Conservation (phyloP, 2,888 invertebrate genomes). For the Julus scanicus region DNA sequence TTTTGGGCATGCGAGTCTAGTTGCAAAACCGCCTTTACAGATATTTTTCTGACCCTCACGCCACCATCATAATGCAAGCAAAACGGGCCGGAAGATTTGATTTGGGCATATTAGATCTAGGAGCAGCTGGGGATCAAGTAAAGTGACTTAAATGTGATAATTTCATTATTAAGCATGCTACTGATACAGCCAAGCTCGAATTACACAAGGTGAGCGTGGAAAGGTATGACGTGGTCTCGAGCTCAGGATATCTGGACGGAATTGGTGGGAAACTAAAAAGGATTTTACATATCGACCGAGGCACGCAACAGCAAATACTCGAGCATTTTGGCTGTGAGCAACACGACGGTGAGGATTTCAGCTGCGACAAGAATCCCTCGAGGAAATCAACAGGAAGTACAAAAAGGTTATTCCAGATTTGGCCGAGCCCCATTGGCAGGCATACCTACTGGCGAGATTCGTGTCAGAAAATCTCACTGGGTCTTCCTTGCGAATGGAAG, state of each 20-base stretch:
- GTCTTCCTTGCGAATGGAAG: conserved; percentile 92
- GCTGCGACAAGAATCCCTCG: conserved; percentile 83
- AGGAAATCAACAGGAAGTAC: conserved; percentile 93
- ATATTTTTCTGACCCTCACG: conserved; percentile 95
- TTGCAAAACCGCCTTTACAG: conserved; percentile 96
- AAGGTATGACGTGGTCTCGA: conserved; percentile 84
- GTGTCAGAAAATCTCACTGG: conserved; percentile 81
- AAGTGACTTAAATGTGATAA: conserved; percentile 82
- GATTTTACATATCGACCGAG: conserved; percentile 89
- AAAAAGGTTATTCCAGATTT: conserved; percentile 79
- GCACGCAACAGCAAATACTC: conserved; percentile 86
- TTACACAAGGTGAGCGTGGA: conserved; percentile 89
- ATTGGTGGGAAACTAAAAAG: conserved; percentile 81
- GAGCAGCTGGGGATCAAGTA: conserved; percentile 92
- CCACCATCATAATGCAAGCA: conserved; percentile 91
- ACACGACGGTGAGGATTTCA: conserved; percentile 75
- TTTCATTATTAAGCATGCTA: conserved; percentile 86
- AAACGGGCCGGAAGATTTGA: conserved; percentile 95
- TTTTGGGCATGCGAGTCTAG: conserved; percentile 97
- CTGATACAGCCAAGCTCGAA: conserved; percentile 90
- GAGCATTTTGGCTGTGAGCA: conserved; percentile 83
- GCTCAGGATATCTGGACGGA: conserved; percentile 82
- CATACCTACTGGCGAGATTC: conserved; percentile 88
- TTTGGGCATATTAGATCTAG: conserved; percentile 90
- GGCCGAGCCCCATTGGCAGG: conserved; percentile 89